Conservation (phyloP, 2,888 invertebrate species). For the Acleris cristana region DNA sequence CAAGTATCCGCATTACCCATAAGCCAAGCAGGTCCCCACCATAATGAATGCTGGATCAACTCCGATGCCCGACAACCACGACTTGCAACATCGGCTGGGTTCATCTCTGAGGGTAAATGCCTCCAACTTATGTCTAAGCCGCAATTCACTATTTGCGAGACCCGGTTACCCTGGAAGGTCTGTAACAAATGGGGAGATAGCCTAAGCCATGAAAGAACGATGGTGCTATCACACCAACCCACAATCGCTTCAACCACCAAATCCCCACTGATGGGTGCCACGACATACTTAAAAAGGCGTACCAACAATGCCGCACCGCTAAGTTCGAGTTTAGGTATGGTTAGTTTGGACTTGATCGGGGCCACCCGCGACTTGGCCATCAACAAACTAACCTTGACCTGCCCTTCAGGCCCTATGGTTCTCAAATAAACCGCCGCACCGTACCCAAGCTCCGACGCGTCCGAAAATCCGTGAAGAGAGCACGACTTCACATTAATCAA, state of each 20-base stretch:
- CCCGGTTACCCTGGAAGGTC: conserved; percentile 7
- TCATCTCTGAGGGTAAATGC: conserved; percentile 4
- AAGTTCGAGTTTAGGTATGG: conserved; percentile 11
- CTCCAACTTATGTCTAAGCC: background rate
- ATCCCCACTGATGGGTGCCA: background rate
- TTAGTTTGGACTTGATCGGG: conserved; percentile 3
- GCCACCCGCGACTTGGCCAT: conserved; percentile 14
- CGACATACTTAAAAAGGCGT: background rate
- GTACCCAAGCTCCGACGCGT: conserved; percentile 13
- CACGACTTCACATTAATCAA: background rate
- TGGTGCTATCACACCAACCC: conserved; percentile 1
- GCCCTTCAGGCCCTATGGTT: background rate
- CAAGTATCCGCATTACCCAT: background rate
- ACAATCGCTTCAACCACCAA: background rate
- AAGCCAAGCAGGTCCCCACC: background rate
- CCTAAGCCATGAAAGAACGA: background rate
- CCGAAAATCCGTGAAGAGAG: conserved; percentile 14
- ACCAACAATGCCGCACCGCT: conserved; percentile 7
- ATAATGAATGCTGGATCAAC: background rate
- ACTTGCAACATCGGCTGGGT: conserved; percentile 7
- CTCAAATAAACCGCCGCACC: conserved; percentile 13
- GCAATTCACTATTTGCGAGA: conserved; percentile 4
- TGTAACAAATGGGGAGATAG: conserved; percentile 8
- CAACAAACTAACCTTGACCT: conserved; percentile 3
- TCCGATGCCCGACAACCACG: conserved; percentile 5